Evolutionary conservation across 2,888 invertebrate species (phyloP), one percentile per base, ranked within the genome.

Genomic region (Tuberolachnus salignus): DNA sequence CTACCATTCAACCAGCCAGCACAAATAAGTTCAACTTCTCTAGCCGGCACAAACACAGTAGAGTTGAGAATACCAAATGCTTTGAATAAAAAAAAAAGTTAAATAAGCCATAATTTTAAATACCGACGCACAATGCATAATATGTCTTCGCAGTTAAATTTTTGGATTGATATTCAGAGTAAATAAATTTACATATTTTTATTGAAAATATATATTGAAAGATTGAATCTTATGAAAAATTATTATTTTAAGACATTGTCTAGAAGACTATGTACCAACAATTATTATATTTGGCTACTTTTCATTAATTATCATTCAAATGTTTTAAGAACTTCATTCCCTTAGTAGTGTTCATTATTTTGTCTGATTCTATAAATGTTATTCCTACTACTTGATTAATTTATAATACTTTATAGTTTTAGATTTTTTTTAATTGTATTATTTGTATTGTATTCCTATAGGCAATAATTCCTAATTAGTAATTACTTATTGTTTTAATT

Each of bases 21-120:
- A 67, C 66, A 78, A 69, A 67, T 78, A n/a, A 16, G 46, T 69
- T 59, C 75, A 57, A 53, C 67, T 69, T n/a, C 75, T 26, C 57
- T 78, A 78, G 34, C 19, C 49, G 64, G 44, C 6, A 1, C 66
- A 26, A 21, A n/a, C 3, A 10, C 26, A 75, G 57, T 66, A 8
- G 49, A 59, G 21, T 51, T 51, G 16, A 73, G 73, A 34, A 51
- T 63, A 23, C 63, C 73, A 8, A 42, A 42, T 51, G 16, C 42
- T 3, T 19, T 73, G 14, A 34, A 51, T 73, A 63, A 73, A 23
- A 73, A 63, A 21, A 73, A 63, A 51, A 63, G 51, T 61, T 51
- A 34, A 72, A 61, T 14, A 61, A 34, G 9, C 1, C 4, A 34
- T 4, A 42, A 26, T 26, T n/a, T 10, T 6, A 26, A 51, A 51